phyloP scores from a whole-genome alignment of 2,888 invertebrate genomes.

The Thecocarcelia acutangulata region DNA sequence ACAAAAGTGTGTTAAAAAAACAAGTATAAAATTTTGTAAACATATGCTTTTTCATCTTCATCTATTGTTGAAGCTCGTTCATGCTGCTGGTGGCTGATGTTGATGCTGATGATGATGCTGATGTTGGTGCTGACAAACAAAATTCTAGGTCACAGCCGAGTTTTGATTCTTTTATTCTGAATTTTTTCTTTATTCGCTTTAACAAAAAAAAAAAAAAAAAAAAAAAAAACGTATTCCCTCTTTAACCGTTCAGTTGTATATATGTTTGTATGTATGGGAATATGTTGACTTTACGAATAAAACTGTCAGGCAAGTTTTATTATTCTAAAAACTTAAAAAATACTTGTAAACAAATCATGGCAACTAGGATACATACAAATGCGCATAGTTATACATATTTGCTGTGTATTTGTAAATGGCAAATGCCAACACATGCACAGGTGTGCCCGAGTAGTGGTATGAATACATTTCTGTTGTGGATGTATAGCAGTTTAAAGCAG shows the following conservation, averaged over 20 bases:
- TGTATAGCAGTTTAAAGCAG: slow-evolving; percentile 6
- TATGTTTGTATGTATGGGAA: slow-evolving; percentile 24
- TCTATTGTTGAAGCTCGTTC: slow-evolving; percentile 37
- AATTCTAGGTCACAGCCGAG: slow-evolving; percentile 56
- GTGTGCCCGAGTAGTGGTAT: not conserved
- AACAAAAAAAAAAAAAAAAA: not conserved
- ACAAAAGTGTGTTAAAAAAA: slow-evolving; percentile 37
- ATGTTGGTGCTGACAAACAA: slow-evolving; percentile 39
- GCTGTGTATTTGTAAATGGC: not conserved
- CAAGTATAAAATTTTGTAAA: slow-evolving; percentile 28
- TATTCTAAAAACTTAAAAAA: slow-evolving; percentile 47
- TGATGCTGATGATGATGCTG: slow-evolving; percentile 15
- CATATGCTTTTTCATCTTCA: slow-evolving; percentile 36
- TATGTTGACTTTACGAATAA: slow-evolving; percentile 57
- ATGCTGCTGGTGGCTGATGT: slow-evolving; percentile 37
- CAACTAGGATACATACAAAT: not conserved
- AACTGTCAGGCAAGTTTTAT: slow-evolving; percentile 50
- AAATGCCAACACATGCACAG: slow-evolving; percentile 4
- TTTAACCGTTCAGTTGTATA: not conserved
- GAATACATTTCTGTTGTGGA: not conserved
- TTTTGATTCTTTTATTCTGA: slow-evolving; percentile 19
- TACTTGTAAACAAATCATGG: not conserved
- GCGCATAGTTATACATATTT: not conserved
- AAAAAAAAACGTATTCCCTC: not conserved
- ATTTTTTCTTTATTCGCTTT: slow-evolving; percentile 12